Evolutionary conservation across 35 echinoderm and acorn worm genomes (phyloP).

Genomic region (Lytechinus variegatus): DNA sequence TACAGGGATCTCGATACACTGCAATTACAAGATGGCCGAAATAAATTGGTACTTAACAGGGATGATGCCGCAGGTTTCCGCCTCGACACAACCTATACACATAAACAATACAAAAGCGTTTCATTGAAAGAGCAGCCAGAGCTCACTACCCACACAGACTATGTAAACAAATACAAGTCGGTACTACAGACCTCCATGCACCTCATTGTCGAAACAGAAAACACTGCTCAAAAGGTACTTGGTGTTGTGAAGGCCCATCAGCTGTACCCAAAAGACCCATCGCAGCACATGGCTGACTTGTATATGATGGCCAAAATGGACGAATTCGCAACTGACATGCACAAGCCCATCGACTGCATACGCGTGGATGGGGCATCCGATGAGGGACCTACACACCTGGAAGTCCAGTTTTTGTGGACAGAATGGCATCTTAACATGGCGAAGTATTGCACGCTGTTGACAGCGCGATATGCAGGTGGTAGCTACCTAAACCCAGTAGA

Average conservation of each 20-base stretch:
- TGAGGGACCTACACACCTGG: slow-evolving; percentile 54
- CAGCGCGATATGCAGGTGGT: slow-evolving; percentile 57
- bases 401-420: slow-evolving; percentile 65
- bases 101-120: slow-evolving; percentile 56
- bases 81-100: slow-evolving; percentile 67
- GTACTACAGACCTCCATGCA: slow-evolving; percentile 67
- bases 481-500: slow-evolving; percentile 63
- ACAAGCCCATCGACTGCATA: slow-evolving; percentile 61
- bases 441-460: slow-evolving; percentile 57
- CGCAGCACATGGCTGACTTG: slow-evolving; percentile 62
- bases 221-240: slow-evolving; percentile 40
- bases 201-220: slow-evolving; percentile 54
- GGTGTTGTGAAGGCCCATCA: slow-evolving; percentile 61
- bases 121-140: slow-evolving; percentile 52
- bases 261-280: slow-evolving; percentile 43
- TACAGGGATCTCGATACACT: slow-evolving; percentile 53
- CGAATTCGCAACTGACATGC: neutral
- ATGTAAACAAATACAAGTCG: slow-evolving; percentile 75
- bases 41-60: slow-evolving; percentile 37
- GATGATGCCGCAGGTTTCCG: slow-evolving; percentile 67
- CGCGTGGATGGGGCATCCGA: slow-evolving; percentile 61
- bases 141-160: slow-evolving; percentile 60
- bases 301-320: slow-evolving; percentile 52
- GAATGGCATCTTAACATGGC: slow-evolving; percentile 61
- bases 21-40: slow-evolving; percentile 55